A percentile compares a stretch with the other conserved stretches of the same genome.
phyloP scores from a whole-genome alignment of 37 sponge, comb jelly and placozoan species.

The Ianthella basta region DNA sequence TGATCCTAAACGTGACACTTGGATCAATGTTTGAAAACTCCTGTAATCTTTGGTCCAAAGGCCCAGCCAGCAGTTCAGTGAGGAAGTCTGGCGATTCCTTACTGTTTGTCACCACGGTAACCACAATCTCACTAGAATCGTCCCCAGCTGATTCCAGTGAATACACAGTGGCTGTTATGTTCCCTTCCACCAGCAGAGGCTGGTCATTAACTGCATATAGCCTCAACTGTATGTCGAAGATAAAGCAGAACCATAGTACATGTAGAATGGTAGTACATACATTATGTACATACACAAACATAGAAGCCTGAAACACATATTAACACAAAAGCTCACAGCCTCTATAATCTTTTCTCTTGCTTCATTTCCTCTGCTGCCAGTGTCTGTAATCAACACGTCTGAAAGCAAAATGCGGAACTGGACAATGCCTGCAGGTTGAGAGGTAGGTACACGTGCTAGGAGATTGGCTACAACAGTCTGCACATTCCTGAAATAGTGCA shows the following conservation, averaged over 20 bases:
- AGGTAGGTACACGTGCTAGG: too few relatives aligned
- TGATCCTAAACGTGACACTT: neutral
- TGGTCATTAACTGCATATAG: constrained; percentile 4
- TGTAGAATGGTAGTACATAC: too few relatives aligned
- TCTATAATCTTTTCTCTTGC: neutral
- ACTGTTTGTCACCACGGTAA: constrained; percentile 8
- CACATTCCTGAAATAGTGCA: too few relatives aligned
- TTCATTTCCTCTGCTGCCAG: neutral
- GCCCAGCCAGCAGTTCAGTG: neutral
- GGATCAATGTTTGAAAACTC: neutral
- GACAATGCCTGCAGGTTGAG: constrained; percentile 3
- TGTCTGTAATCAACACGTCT: neutral
- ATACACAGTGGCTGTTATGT: too few relatives aligned
- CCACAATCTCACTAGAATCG: neutral
- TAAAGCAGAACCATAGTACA: neutral
- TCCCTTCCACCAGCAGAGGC: too few relatives aligned
- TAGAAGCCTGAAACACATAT: too few relatives aligned
- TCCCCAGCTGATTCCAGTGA: too few relatives aligned
- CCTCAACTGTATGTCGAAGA: neutral
- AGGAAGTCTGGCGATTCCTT: neutral
- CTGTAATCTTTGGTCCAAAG: neutral
- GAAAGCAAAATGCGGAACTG: neutral
- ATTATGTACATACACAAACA: constrained; percentile 13
- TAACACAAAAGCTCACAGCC: neutral
- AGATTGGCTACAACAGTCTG: too few relatives aligned